Conservation (phyloP, 2,888 invertebrate species). For the Cerceris rybyensis region DNA sequence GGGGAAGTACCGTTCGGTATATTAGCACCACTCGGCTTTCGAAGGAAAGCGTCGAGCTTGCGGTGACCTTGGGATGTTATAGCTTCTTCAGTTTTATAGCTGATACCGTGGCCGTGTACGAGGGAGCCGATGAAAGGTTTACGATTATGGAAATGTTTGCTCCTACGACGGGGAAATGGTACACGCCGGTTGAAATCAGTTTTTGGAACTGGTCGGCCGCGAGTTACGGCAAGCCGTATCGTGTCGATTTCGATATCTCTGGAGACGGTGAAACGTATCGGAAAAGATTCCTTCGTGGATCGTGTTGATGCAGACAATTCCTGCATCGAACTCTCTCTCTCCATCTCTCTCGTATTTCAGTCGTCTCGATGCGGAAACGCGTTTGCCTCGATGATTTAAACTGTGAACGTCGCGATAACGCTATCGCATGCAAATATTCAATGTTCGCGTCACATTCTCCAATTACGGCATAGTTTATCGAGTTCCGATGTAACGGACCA, state of each 20-base stretch:
- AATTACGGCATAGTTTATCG: no score
- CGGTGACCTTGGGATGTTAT: slow-evolving; percentile 62
- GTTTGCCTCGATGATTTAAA: background rate
- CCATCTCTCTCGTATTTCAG: background rate
- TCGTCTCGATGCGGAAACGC: background rate
- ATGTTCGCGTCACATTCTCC: no score
- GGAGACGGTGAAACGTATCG: slow-evolving; percentile 24
- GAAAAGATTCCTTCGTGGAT: slow-evolving; percentile 9
- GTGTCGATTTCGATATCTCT: slow-evolving; percentile 35
- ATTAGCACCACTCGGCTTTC: slow-evolving; percentile 49
- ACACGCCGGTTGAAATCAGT: slow-evolving; percentile 40
- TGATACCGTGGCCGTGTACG: slow-evolving; percentile 55
- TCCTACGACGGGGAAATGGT: slow-evolving; percentile 48
- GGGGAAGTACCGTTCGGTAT: slow-evolving; percentile 49
- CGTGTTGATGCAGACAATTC: slow-evolving; percentile 12
- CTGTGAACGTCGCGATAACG: no score
- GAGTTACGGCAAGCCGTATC: slow-evolving; percentile 22
- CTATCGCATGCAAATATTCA: no score
- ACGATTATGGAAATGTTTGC: slow-evolving; percentile 64
- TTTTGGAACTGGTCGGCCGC: slow-evolving; percentile 27
- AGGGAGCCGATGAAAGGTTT: slow-evolving; percentile 63
- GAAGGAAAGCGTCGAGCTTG: slow-evolving; percentile 59
- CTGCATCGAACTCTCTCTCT: background rate
- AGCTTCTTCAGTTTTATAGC: slow-evolving; percentile 62
- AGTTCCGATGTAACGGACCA: no score